Conservation (phyloP, 2,888 invertebrate genomes). For the Lepidocyrtoides sp. region DNA sequence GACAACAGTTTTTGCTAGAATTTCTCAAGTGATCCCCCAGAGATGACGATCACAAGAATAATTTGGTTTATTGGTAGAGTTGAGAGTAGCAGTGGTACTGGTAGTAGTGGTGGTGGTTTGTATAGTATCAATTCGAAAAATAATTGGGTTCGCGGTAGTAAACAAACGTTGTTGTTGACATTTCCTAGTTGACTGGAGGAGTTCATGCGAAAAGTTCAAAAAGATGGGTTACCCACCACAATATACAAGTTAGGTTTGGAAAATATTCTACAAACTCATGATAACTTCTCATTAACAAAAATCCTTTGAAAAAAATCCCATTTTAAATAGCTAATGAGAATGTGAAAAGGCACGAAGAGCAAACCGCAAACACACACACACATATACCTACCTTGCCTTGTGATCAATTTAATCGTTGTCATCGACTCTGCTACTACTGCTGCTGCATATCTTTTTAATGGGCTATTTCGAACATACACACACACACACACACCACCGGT, state of each 20-base stretch:
- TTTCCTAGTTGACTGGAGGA: not conserved
- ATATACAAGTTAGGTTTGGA: no score
- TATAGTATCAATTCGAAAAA: not conserved
- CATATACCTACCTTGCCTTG: no score
- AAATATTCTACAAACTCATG: no score
- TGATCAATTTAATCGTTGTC: constrained; percentile 2
- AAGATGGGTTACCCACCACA: not conserved
- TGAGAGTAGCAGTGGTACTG: not conserved
- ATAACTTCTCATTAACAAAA: not conserved
- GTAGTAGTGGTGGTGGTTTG: not conserved
- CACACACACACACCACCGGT: no score
- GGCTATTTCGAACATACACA: not conserved
- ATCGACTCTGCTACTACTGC: no score
- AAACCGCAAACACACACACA: no score
- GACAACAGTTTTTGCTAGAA: not conserved
- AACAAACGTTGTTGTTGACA: not conserved
- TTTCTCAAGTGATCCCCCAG: not conserved
- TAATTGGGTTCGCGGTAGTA: not conserved
- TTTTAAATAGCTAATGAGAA: not conserved
- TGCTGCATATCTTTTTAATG: not conserved
- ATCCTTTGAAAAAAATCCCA: not conserved
- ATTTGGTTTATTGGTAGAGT: no score
- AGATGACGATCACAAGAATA: not conserved
- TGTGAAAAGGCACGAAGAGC: not conserved
- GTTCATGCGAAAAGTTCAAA: not conserved